A percentile compares a stretch with the other conserved stretches of the same genome.
Conservation (phyloP, 2,113 vertebrate genomes). For the Nymphicus hollandicus region DNA sequence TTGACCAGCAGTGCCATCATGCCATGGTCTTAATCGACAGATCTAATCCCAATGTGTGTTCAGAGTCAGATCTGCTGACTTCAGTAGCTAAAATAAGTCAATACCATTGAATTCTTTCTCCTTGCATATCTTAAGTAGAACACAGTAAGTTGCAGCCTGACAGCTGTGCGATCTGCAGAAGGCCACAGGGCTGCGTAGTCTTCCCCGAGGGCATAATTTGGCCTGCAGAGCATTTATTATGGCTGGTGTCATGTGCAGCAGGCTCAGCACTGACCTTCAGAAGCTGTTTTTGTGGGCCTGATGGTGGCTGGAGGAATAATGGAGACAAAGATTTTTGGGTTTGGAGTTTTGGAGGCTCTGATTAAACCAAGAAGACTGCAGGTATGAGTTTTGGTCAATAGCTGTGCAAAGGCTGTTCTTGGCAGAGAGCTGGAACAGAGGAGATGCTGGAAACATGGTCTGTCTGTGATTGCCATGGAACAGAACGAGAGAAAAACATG, state of each 20-base stretch:
- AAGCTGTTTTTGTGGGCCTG: background rate
- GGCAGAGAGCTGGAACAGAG: background rate
- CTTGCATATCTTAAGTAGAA: background rate
- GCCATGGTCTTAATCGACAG: background rate
- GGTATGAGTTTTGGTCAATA: background rate
- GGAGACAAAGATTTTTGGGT: background rate
- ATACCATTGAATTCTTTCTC: slow-evolving; percentile 42
- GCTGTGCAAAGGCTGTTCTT: background rate
- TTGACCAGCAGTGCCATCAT: background rate
- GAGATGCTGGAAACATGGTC: background rate
- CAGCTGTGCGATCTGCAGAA: background rate
- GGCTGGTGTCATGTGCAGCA: background rate
- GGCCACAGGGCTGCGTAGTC: background rate
- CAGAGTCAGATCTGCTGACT: slow-evolving; percentile 31
- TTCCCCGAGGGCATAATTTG: slow-evolving; percentile 22
- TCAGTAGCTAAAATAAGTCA: background rate
- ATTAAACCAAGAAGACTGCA: background rate
- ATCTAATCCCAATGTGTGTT: background rate
- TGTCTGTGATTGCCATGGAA: background rate
- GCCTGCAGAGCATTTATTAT: background rate
- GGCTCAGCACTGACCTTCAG: slow-evolving; percentile 8
- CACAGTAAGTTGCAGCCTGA: background rate
- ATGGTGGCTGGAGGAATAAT: background rate
- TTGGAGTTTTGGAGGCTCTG: background rate
- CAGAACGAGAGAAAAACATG: background rate